Evolutionary conservation across 2,113 vertebrate species (phyloP).

Genomic region (Piliocolobus tephrosceles): DNA sequence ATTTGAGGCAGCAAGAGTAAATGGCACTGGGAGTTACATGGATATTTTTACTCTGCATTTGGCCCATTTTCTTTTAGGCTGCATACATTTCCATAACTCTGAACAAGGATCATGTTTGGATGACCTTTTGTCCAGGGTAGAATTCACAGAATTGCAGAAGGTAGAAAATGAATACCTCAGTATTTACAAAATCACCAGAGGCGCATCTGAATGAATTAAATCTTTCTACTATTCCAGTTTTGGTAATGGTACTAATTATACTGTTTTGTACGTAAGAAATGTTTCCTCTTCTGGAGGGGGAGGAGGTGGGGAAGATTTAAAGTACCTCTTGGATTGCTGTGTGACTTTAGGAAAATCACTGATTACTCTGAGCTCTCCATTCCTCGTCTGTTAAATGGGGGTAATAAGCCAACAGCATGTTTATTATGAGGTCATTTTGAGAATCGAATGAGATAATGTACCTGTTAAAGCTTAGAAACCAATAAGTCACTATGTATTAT

Average conservation of each 20-base stretch:
- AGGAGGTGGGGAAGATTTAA: not conserved
- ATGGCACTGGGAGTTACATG: constrained; percentile 68
- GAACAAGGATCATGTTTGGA: constrained; percentile 42
- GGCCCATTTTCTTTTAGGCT: constrained; percentile 72
- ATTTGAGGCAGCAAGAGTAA: constrained; percentile 57
- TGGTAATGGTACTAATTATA: constrained; percentile 34
- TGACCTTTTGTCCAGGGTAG: constrained; percentile 62
- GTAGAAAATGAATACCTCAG: constrained; percentile 57
- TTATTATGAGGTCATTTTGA: not conserved
- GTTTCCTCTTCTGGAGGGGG: not conserved
- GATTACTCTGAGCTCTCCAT: constrained; percentile 25
- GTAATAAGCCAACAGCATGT: constrained; percentile 25
- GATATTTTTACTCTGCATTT: constrained; percentile 78
- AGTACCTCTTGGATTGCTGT: constrained; percentile 53
- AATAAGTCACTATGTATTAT: constrained; percentile 45
- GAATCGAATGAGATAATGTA: constrained; percentile 45
- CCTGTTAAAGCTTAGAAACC: constrained; percentile 32
- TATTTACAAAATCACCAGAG: constrained; percentile 39
- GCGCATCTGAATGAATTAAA: constrained; percentile 49
- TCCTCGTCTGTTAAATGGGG: not conserved
- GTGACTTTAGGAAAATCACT: constrained; percentile 39
- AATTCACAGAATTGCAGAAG: constrained; percentile 57
- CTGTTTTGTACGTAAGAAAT: not conserved
- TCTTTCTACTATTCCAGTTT: constrained; percentile 14
- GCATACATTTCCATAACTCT: constrained; percentile 60